phyloP scores from a whole-genome alignment of 1,140 invertebrate genomes.

The Halictus rubicundus region DNA sequence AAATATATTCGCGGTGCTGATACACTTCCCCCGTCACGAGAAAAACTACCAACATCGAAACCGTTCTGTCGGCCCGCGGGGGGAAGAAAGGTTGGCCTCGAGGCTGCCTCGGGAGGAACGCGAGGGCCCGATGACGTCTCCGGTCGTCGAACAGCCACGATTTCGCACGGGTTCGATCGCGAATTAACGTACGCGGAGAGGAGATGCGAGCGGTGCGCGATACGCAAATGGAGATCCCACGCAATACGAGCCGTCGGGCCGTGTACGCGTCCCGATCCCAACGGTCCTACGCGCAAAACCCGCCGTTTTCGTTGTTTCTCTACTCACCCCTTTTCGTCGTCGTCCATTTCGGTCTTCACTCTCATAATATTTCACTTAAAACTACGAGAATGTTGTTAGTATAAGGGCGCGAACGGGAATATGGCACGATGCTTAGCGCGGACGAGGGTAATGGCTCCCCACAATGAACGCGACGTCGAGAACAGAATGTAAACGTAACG shows the following conservation, averaged over 20 bases:
- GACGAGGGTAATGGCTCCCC: constrained; percentile 79
- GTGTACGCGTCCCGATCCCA: constrained; percentile 32
- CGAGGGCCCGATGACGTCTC: neutral
- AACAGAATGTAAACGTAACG: constrained; percentile 77
- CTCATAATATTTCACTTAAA: constrained; percentile 82
- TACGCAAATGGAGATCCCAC: constrained; percentile 58
- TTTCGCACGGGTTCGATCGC: neutral
- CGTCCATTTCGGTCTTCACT: constrained; percentile 82
- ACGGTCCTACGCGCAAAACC: constrained; percentile 36
- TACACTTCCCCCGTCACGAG: constrained; percentile 26
- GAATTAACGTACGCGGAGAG: neutral
- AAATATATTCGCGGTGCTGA: too few species aligned
- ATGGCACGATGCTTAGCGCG: constrained; percentile 79
- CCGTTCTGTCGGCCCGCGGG: neutral
- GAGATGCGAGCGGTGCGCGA: constrained; percentile 1
- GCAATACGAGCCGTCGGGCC: constrained; percentile 53
- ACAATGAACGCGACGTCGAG: constrained; percentile 72
- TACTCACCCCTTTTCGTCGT: constrained; percentile 82
- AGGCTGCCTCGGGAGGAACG: neutral
- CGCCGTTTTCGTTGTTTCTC: neutral
- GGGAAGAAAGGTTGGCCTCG: constrained; percentile 15
- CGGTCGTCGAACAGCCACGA: neutral
- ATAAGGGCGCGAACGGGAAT: constrained; percentile 76
- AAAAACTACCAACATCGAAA: constrained; percentile 11
- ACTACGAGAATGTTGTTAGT: constrained; percentile 76